Conservation (phyloP, 2,797 vertebrate genomes). For the Platalea minor region DNA sequence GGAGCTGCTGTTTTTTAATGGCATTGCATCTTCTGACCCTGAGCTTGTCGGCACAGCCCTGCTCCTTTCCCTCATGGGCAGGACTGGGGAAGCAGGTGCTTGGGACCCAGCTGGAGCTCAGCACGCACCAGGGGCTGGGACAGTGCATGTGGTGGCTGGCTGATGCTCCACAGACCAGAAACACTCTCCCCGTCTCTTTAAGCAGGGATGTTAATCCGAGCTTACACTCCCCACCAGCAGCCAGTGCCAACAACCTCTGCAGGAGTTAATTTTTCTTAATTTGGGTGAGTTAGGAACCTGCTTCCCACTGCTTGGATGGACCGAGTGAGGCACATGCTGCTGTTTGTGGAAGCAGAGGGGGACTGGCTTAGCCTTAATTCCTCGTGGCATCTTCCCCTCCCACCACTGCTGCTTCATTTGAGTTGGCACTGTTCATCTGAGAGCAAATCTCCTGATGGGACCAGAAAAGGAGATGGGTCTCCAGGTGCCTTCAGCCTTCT, state of each 20-base stretch:
- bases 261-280: neutral
- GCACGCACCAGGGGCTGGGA: neutral
- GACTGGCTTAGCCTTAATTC: neutral
- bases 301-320: neutral
- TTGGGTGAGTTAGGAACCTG: neutral
- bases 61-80: rapidly evolving
- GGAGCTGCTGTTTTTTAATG: neutral
- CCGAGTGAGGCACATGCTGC: neutral
- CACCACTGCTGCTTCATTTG: neutral
- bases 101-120: neutral
- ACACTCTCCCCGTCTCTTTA: neutral
- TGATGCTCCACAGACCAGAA: neutral
- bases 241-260: neutral
- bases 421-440: rapidly evolving
- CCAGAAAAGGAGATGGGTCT: neutral
- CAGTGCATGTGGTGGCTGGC: rapidly evolving
- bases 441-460: neutral
- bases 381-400: neutral
- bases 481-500: neutral
- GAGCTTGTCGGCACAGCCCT: neutral
- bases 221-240: rapidly evolving
- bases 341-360: neutral
- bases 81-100: neutral
- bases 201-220: neutral
- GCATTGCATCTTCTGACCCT: neutral